phyloP scores from a whole-genome alignment of 2,113 vertebrate genomes.

The Nesoenas mayeri region DNA sequence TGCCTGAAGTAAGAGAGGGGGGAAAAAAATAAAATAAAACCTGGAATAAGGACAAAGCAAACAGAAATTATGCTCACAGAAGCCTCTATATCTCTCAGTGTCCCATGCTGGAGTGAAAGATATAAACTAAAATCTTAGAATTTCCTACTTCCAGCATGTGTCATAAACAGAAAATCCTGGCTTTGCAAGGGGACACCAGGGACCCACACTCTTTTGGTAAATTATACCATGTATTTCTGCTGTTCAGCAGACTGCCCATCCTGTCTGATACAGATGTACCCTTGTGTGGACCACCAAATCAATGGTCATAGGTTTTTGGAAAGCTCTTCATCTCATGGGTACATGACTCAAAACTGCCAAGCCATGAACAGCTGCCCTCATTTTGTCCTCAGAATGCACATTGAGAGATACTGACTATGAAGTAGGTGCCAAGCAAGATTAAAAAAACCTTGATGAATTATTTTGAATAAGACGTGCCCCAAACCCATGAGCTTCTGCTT shows the following conservation, averaged over 20 bases:
- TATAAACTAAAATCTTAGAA: background rate
- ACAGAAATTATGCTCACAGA: background rate
- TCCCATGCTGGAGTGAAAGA: background rate
- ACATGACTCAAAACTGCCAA: rapidly evolving
- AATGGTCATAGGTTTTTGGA: background rate
- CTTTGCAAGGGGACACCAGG: background rate
- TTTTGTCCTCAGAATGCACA: background rate
- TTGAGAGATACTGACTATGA: background rate
- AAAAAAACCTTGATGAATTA: background rate
- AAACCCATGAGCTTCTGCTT: background rate
- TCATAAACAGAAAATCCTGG: background rate
- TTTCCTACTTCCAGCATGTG: background rate
- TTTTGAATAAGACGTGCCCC: background rate
- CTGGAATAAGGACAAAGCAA: slow-evolving; percentile 7
- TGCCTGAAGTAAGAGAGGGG: background rate
- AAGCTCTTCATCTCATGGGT: background rate
- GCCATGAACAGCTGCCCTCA: rapidly evolving
- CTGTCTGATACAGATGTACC: background rate
- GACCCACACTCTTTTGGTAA: background rate
- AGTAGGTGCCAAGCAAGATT: background rate
- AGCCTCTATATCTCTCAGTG: background rate
- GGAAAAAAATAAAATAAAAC: background rate
- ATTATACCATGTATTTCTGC: background rate
- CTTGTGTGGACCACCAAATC: background rate
- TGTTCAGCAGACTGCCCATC: background rate